These are phyloP conservation scores for Osmerus eperlanus DNA, from an alignment of 2,113 vertebrate genomes.

Conservation along the genomic window DNA sequence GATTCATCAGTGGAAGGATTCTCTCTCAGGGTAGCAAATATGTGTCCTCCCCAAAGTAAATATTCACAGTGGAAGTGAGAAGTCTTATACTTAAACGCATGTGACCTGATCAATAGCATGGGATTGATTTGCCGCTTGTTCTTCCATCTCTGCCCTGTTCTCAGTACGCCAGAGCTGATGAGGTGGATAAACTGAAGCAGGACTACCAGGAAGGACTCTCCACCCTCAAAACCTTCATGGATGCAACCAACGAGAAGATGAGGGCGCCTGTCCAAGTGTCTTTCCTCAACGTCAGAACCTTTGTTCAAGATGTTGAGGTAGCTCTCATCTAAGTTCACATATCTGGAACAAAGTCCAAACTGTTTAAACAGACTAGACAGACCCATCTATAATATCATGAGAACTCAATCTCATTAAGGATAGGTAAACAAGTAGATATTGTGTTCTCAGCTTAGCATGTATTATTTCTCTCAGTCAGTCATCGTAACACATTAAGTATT, in stretches of 20 bases:
- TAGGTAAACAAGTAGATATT: no score
- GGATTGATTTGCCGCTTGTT: no score
- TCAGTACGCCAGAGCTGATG: conserved; percentile 92
- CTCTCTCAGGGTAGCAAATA: no score
- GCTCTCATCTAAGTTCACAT: not conserved
- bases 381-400: not conserved
- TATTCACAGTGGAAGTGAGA: no score
- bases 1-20: no score
- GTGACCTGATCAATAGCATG: no score
- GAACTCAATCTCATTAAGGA: no score
- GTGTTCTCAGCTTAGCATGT: not conserved
- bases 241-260: conserved; percentile 82
- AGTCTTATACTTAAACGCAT: no score
- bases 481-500: no score
- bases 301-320: conserved; percentile 91
- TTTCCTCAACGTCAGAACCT: conserved; percentile 84
- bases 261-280: conserved; percentile 82
- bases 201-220: conserved; percentile 84
- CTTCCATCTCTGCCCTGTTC: not conserved
- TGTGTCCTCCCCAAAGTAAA: no score
- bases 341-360: not conserved
- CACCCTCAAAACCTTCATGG: conserved; percentile 81
- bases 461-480: no score
- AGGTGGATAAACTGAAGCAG: conserved; percentile 86
- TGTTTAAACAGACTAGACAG: not conserved